Percentiles rank a stretch among this genome's conserved stretches.
Evolutionary conservation across 1,140 invertebrate species (phyloP).

Genomic region (Anoplophora glabripennis): DNA sequence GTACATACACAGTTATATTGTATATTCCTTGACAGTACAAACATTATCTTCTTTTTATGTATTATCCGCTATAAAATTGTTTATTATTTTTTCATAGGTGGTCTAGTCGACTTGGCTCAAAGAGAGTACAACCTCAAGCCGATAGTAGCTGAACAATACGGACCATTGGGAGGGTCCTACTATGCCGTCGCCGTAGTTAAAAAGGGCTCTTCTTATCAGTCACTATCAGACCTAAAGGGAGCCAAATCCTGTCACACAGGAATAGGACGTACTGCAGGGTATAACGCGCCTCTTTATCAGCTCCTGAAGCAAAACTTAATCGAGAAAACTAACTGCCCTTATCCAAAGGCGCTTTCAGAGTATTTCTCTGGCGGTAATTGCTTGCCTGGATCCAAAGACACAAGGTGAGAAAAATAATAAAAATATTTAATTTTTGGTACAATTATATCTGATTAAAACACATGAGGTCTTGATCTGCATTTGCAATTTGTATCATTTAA

Average conservation of each 20-base stretch:
- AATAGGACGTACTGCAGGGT: slow-evolving; percentile 51
- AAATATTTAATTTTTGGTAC: slow-evolving; percentile 20
- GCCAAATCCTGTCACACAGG: slow-evolving; percentile 59
- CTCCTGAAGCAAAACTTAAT: slow-evolving; percentile 53
- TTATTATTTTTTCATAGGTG: slow-evolving; percentile 39
- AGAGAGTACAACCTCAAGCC: slow-evolving; percentile 52
- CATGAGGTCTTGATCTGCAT: too few relatives aligned
- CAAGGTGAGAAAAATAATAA: slow-evolving; percentile 2
- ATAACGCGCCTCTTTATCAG: slow-evolving; percentile 53
- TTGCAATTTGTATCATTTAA: too few relatives aligned
- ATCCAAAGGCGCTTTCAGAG: slow-evolving; percentile 48
- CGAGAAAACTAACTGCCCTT: slow-evolving; percentile 47
- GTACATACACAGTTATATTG: too few relatives aligned
- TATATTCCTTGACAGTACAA: too few relatives aligned
- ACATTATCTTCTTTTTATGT: too few relatives aligned
- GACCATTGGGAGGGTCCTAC: slow-evolving; percentile 47
- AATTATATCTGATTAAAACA: too few relatives aligned
- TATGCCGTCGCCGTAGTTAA: slow-evolving; percentile 59
- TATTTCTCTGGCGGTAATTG: slow-evolving; percentile 52
- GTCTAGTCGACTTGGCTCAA: slow-evolving; percentile 57
- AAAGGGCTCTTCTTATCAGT: slow-evolving; percentile 46
- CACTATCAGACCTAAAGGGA: slow-evolving; percentile 51
- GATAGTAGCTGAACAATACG: slow-evolving; percentile 55
- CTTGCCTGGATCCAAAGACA: slow-evolving; percentile 32
- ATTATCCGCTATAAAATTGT: too few relatives aligned